These are phyloP conservation scores for Delichon dasypus DNA, from an alignment of 2,797 vertebrate genomes.

Conservation along the genomic window DNA sequence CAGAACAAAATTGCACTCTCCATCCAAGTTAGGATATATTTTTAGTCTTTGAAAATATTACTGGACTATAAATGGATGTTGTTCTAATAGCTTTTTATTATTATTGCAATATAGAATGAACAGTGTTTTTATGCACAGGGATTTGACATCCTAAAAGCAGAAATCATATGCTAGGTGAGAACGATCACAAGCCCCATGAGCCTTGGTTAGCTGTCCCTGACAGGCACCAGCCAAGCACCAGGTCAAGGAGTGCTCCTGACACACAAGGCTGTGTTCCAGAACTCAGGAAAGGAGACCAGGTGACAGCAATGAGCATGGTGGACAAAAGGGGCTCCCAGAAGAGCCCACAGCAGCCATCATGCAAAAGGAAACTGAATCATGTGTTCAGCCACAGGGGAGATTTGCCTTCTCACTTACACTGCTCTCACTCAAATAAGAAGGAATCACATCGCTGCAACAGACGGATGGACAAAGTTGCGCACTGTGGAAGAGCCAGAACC, in stretches of 20 bases:
- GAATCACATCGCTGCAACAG: neutral
- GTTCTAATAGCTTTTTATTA: neutral
- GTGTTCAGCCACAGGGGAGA: neutral
- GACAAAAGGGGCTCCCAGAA: neutral
- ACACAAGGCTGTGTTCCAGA: accelerated
- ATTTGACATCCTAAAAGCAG: neutral
- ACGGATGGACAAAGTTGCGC: neutral
- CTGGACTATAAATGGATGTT: neutral
- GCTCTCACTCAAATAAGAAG: neutral
- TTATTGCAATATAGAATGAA: neutral
- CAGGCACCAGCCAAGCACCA: accelerated
- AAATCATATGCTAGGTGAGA: neutral
- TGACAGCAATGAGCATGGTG: accelerated
- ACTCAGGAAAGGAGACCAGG: neutral
- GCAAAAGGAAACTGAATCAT: neutral
- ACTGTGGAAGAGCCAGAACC: accelerated
- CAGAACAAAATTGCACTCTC: constrained; percentile 11
- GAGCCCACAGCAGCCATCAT: neutral
- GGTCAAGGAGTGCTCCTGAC: neutral
- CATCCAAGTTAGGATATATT: constrained; percentile 28
- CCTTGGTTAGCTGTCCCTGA: neutral
- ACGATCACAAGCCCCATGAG: accelerated
- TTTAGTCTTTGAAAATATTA: constrained; percentile 53
- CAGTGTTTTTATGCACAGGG: neutral
- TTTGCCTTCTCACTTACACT: neutral